Evolutionary conservation across 2,113 vertebrate genomes (phyloP).

Genomic region (Macroglossus sobrinus): DNA sequence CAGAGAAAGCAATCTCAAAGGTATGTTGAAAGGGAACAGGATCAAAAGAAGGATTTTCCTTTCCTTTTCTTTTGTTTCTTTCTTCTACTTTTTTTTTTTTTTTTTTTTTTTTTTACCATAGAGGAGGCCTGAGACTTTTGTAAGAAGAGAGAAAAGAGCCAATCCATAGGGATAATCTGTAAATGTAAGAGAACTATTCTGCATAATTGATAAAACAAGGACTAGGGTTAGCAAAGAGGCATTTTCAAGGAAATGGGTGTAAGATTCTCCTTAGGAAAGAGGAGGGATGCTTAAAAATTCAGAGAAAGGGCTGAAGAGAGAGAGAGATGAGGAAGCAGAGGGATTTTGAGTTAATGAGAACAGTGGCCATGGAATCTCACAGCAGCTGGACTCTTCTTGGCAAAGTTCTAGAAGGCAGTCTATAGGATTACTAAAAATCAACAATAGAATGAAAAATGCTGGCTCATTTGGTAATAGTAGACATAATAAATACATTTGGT

Average conservation of each 20-base stretch:
- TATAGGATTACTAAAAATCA: neutral
- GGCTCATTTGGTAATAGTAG: neutral
- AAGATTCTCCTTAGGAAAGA: neutral
- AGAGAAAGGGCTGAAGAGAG: neutral
- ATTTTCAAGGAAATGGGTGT: neutral
- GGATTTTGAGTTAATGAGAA: neutral
- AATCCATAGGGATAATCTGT: neutral
- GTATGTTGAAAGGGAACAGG: neutral
- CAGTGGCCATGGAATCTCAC: accelerated
- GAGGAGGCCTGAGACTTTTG: neutral
- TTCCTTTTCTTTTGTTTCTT: neutral
- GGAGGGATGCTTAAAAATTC: neutral
- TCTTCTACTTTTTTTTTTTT: neutral
- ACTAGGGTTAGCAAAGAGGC: neutral
- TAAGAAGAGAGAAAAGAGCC: neutral
- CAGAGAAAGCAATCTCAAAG: neutral
- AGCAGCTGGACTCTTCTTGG: neutral
- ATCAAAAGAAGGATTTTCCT: neutral
- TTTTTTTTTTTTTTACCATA: no score
- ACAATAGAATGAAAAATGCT: neutral
- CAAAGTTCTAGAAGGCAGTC: neutral
- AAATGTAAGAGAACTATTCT: neutral
- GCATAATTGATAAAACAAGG: neutral
- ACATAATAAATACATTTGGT: neutral
- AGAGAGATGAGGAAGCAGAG: neutral